These are phyloP conservation scores for Myioborus melanocephalus DNA, from an alignment of 2,797 vertebrate species.

Conservation along the genomic window DNA sequence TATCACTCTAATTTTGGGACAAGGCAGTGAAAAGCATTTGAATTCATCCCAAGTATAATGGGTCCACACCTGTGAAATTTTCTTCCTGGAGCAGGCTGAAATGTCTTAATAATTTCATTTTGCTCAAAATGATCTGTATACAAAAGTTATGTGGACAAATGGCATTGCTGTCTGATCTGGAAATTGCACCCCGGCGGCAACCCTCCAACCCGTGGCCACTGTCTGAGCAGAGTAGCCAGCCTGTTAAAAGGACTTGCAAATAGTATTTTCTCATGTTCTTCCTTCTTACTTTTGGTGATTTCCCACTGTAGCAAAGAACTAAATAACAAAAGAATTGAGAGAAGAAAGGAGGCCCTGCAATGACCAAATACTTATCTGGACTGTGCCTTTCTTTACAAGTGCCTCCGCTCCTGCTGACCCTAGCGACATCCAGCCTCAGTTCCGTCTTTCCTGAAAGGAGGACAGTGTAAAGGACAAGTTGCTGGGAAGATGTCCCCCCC, in stretches of 20 bases:
- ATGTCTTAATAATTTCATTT: background rate
- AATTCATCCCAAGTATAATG: background rate
- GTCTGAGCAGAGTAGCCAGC: background rate
- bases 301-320: background rate
- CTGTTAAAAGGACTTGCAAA: background rate
- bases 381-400: background rate
- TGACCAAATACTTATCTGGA: background rate
- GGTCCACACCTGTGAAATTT: background rate
- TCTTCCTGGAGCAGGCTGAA: background rate
- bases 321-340: background rate
- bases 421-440: background rate
- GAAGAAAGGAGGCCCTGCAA: background rate
- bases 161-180: background rate
- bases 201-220: background rate
- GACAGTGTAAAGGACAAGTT: background rate
- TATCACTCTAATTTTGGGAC: background rate
- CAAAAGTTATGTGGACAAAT: background rate
- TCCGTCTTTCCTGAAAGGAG: background rate
- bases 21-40: background rate
- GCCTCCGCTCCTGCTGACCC: accelerated
- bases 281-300: background rate
- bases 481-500: background rate
- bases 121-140: background rate
- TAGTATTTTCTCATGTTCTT: background rate
- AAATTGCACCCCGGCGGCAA: background rate